phyloP scores from a whole-genome alignment of 2,797 vertebrate species.

The Acanthiza pusilla region DNA sequence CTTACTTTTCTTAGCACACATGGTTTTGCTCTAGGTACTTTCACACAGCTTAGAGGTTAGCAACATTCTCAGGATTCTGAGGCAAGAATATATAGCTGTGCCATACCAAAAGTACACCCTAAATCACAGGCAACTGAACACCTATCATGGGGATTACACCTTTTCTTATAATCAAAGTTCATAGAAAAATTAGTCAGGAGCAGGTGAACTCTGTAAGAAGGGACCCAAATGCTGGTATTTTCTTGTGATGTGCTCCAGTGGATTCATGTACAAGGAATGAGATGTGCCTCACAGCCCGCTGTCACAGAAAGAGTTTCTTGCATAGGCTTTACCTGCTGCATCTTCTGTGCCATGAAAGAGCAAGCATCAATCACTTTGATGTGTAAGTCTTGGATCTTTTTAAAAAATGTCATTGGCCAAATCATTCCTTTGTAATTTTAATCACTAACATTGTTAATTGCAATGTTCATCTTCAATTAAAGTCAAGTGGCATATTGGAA shows the following conservation, averaged over 20 bases:
- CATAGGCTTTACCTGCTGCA: neutral
- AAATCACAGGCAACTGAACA: neutral
- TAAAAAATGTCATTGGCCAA: neutral
- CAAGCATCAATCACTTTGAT: neutral
- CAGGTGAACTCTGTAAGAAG: neutral
- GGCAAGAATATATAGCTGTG: neutral
- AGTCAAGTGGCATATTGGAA: neutral
- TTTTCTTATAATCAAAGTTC: neutral
- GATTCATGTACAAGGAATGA: neutral
- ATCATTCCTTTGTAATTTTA: neutral
- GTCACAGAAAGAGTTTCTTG: neutral
- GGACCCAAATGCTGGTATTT: neutral
- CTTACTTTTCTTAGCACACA: neutral
- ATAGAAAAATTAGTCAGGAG: neutral
- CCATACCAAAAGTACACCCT: neutral
- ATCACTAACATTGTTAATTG: neutral
- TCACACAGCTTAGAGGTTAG: neutral
- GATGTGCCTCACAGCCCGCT: neutral
- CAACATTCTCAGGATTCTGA: neutral
- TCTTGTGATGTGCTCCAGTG: neutral
- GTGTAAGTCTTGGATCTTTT: neutral
- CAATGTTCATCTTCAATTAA: neutral
- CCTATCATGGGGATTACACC: accelerated
- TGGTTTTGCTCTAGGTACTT: neutral
- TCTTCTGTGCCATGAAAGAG: neutral